Evolutionary conservation across 2,797 vertebrate genomes (phyloP), one percentile per base, ranked within the genome.

Genomic region (Hyperoplus immaculatus): DNA sequence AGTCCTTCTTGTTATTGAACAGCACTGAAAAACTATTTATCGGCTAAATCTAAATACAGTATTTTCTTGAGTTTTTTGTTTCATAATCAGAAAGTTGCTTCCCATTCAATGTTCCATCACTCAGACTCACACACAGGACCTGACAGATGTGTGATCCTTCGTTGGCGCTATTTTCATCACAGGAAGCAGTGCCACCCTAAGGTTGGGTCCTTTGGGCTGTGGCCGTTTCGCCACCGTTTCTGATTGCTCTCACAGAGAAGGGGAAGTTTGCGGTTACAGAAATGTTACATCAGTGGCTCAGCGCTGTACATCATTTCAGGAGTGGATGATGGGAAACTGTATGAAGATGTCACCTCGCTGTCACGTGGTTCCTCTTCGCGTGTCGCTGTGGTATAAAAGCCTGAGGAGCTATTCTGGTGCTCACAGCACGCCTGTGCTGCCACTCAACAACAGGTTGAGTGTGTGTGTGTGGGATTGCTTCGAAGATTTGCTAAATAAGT

Each of bases 321-420:
- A 74, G 90, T 92, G 93, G 69, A 91, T 89, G 90, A 90, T 94
- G 92, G 85, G 91, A 95, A 95, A 77, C 54, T 7, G 0, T 46
- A 63, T 74, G 54, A 66, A 86, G 81, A 76, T 68, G 81, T 82
- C 80, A 64, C 86, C 45, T 84, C 82, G 57, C 1, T 2, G 80
- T 95, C 95, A 96, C 89, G 66, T 94, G 94, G 81, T 86, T 0
- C 2, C 84, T 89, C 95, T 95, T 92, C 89, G 85, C 87, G 66
- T 93, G 93, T 85, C 8, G 39, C n/a, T 0, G 77, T 46, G 85
- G 91, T 95, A 95, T 96, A 95, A 92, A 94, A 91, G 87, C 63
- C 12, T 2, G 16, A 36, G 6, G 69, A 84, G 93, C 83, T 95
- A 95, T 95, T 95, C 88, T 95, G 83, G 94, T 88, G 83, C 87